phyloP scores from a whole-genome alignment of 2,797 vertebrate species.

The Melanotaenia trifasciata region DNA sequence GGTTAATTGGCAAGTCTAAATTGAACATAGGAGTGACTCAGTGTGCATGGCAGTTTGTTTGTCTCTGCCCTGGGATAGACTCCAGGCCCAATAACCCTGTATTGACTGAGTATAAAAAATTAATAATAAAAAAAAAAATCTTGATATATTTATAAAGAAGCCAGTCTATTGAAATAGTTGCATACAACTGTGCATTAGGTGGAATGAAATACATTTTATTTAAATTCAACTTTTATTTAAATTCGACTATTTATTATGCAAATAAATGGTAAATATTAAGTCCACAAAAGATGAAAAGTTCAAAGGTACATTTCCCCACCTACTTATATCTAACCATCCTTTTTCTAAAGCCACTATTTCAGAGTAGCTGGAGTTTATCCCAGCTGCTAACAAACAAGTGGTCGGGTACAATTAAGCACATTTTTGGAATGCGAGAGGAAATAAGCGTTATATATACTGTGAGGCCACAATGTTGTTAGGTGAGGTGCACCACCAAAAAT shows the following conservation, averaged over 20 bases:
- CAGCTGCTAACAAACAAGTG: background rate
- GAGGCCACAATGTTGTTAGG: background rate
- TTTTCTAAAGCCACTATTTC: background rate
- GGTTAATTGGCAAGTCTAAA: no score
- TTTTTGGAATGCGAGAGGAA: background rate
- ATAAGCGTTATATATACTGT: background rate
- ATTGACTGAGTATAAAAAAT: no score
- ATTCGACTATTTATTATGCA: background rate
- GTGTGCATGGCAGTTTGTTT: no score
- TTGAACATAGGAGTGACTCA: no score
- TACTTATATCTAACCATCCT: background rate
- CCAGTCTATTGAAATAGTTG: background rate
- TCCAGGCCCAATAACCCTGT: no score
- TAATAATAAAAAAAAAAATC: background rate
- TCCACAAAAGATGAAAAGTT: background rate
- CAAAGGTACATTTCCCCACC: background rate
- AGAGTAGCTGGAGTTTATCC: background rate
- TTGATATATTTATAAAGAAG: background rate
- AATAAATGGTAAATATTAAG: background rate
- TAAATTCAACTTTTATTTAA: background rate
- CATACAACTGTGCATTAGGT: background rate
- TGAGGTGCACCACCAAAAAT: no score
- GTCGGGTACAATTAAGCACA: background rate
- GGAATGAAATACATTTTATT: background rate
- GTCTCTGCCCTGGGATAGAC: no score